Base-by-base conservation (phyloP, 2,113 vertebrate species). In the Trogon surrucura region DNA sequence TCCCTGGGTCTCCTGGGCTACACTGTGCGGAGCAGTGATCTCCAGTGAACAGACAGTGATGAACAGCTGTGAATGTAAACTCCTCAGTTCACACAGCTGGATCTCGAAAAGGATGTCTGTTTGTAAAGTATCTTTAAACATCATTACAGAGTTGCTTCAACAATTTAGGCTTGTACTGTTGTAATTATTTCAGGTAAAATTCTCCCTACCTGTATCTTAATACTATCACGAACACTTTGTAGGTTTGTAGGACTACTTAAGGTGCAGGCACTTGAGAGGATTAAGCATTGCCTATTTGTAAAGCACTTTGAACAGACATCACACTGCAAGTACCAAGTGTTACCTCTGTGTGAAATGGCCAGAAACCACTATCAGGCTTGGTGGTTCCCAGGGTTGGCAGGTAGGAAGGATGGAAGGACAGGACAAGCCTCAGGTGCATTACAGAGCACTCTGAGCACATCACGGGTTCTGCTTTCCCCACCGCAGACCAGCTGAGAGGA, bases 161-260 rank as follows among this genome's bases (percentile, higher is more conserved):
- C 27, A 87, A 32, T 41, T 74, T 56, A 29, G 41, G 53, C 16
- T 88, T 80, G 34, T 47, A n/a, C 9, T 27, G 27, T 36, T 94
- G 87, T 72, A 89, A 94, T 61, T 72, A 87, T 53, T 65, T 30
- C 34, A 64, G 45, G 65, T 61, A 53, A 61, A 92, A 85, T 72
- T 65, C 74, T 77, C 19, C 16, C n/a, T 32, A 18, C 48, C n/a
- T 22, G 6, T 32, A 30, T 18, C 32, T 3, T 56, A 81, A 86
- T 14, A 23, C n/a, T 41, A 21, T 8, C 54, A 84, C 16, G 50
- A 86, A 60, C 29, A 23, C 64, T 62, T 57, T 62, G 30, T 77
- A 77, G 54, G 77, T 65, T 71, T 93, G 21, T 83, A 50, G 70
- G 53, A n/a, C 26, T 54, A 6, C 34, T 61, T 25, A 53, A 80